These are phyloP conservation scores for Lacerta bilineata DNA, from an alignment of 2,797 vertebrate genomes.

Conservation along the genomic window DNA sequence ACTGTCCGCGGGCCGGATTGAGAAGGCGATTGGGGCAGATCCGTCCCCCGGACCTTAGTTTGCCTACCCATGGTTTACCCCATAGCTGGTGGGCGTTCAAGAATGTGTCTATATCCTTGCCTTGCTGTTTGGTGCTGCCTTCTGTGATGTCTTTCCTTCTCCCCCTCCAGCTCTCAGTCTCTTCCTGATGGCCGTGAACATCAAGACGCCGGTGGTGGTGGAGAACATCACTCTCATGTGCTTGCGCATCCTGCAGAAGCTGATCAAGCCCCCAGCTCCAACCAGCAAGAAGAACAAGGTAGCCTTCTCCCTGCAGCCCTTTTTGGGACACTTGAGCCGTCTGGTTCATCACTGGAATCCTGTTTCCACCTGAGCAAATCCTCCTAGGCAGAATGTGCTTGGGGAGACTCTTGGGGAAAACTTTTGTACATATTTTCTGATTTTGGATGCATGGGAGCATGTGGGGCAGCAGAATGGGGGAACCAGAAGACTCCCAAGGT, in stretches of 20 bases:
- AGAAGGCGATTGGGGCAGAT: too few relatives aligned
- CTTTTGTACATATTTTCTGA: background rate
- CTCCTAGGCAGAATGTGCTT: background rate
- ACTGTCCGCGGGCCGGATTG: too few relatives aligned
- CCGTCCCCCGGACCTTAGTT: too few relatives aligned
- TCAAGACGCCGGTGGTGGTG: conserved; percentile 98
- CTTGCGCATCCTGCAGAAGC: conserved; percentile 96
- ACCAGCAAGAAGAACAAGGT: conserved; percentile 99
- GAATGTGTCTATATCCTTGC: too few relatives aligned
- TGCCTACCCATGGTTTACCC: too few relatives aligned
- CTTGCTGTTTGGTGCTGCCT: background rate
- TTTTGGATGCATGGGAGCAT: background rate
- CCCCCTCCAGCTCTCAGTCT: conserved; percentile 89
- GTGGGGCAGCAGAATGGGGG: too few relatives aligned
- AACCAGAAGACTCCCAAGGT: too few relatives aligned
- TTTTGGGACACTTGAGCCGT: too few relatives aligned
- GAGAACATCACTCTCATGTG: conserved; percentile 99
- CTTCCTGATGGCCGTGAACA: conserved; percentile 98
- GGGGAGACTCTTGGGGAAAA: background rate
- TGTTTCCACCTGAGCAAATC: too few relatives aligned
- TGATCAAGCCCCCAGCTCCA: conserved; percentile 95
- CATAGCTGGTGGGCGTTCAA: too few relatives aligned
- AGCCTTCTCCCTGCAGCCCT: background rate
- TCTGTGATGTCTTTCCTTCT: fast-evolving
- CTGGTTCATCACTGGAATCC: too few relatives aligned